Conservation (phyloP, 2,113 vertebrate genomes). For the Paedocypris sp. region DNA sequence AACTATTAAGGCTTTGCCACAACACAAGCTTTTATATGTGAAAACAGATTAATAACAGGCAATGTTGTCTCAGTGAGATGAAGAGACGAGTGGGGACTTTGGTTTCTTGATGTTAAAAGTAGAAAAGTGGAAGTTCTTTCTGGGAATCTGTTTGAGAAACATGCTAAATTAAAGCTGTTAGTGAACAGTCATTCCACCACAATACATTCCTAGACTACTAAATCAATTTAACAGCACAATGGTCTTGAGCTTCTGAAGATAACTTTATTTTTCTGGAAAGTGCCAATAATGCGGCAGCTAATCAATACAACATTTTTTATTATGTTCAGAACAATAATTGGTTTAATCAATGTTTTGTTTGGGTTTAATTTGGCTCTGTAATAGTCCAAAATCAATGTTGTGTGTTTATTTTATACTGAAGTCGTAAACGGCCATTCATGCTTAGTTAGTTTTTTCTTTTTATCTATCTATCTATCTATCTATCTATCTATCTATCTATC, state of each 20-base stretch:
- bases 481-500: conserved; percentile 3
- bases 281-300: too few relatives aligned
- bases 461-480: not conserved
- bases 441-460: not conserved
- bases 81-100: not conserved
- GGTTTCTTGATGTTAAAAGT: conserved; percentile 27
- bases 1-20: conserved; percentile 23
- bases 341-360: too few relatives aligned
- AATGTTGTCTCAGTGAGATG: not conserved
- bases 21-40: conserved; percentile 25
- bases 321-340: too few relatives aligned
- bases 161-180: not conserved
- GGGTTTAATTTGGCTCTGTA: too few relatives aligned
- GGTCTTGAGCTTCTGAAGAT: too few relatives aligned
- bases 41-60: conserved; percentile 30
- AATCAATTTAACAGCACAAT: too few relatives aligned
- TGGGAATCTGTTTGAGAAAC: not conserved
- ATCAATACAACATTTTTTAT: too few relatives aligned
- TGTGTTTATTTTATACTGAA: too few relatives aligned
- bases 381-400: too few relatives aligned
- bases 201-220: not conserved
- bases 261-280: too few relatives aligned
- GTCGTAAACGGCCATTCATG: too few relatives aligned
- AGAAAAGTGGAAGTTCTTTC: not conserved
- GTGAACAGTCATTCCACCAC: not conserved